These are phyloP conservation scores for Neosilurus hyrtlii DNA, from an alignment of 2,797 vertebrate genomes.

Conservation along the genomic window DNA sequence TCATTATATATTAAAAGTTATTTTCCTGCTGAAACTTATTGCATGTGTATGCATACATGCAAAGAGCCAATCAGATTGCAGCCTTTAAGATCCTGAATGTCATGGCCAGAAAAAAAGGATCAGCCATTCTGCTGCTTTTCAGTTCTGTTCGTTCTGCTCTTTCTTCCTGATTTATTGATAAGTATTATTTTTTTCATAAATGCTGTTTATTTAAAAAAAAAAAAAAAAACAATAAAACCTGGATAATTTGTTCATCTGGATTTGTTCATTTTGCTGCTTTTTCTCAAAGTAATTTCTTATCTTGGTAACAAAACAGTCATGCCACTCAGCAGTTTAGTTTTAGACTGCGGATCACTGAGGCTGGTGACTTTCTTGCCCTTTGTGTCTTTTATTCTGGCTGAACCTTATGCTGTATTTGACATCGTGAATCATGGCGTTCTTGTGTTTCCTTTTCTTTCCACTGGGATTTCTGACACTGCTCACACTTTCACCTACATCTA, in stretches of 20 bases:
- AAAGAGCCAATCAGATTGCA: neutral
- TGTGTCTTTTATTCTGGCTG: conserved; percentile 1
- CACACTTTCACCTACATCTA: neutral
- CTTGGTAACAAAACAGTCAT: neutral
- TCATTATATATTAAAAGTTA: no score
- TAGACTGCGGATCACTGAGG: neutral
- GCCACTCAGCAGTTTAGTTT: neutral
- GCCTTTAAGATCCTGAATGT: neutral
- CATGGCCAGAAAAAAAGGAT: neutral
- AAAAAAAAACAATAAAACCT: no score
- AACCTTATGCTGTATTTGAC: neutral
- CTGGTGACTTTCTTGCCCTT: neutral
- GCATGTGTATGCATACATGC: neutral
- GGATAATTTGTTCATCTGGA: neutral
- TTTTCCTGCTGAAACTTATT: neutral
- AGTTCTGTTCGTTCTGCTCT: neutral
- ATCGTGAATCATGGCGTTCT: no score
- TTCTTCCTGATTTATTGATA: neutral
- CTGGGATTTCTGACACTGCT: neutral
- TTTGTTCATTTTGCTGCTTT: neutral
- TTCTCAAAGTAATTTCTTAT: neutral
- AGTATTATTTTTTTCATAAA: neutral
- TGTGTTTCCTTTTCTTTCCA: neutral
- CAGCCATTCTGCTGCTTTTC: neutral
- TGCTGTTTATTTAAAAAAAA: neutral